Conservation (phyloP, 2,797 vertebrate genomes). For the Moxostoma hubbsi region DNA sequence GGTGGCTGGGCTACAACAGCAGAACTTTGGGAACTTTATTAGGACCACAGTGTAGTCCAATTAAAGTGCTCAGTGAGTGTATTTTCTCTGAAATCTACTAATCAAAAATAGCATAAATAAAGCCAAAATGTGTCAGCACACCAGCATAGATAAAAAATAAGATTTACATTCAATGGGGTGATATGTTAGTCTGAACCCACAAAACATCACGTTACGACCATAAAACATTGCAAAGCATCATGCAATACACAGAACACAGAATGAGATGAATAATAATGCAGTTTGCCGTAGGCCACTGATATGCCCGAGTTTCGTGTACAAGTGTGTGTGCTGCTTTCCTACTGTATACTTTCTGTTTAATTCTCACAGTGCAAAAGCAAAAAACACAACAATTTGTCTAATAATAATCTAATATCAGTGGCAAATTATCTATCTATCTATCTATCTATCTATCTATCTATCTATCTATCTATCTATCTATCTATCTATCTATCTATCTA, state of each 20-base stretch:
- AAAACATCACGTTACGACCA: conserved; percentile 45
- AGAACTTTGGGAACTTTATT: too few species aligned
- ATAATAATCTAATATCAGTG: conserved; percentile 35
- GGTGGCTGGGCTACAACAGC: too few species aligned
- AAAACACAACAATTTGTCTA: not conserved
- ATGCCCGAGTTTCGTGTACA: conserved; percentile 10
- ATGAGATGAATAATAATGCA: conserved; percentile 61
- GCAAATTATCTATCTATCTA: conserved; percentile 27
- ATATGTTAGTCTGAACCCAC: conserved; percentile 49
- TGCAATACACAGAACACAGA: conserved; percentile 49
- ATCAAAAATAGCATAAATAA: conserved; percentile 53
- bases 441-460: conserved; percentile 32
- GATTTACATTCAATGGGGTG: conserved; percentile 71
- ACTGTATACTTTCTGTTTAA: not conserved
- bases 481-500: conserved; percentile 34
- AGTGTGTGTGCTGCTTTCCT: conserved; percentile 1
- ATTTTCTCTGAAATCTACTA: conserved; percentile 53
- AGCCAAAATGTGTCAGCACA: conserved; percentile 60
- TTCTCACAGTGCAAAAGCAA: conserved; percentile 27
- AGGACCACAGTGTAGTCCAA: too few species aligned
- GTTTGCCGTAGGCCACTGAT: conserved; percentile 57
- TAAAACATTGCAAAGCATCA: conserved; percentile 25
- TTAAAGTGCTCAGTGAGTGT: too few species aligned
- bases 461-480: conserved; percentile 45
- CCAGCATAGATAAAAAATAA: conserved; percentile 55